A percentile compares a stretch with the other conserved stretches of the same genome.
Conservation (phyloP, 2,888 invertebrate genomes). For the Chrysomela aeneicollis region DNA sequence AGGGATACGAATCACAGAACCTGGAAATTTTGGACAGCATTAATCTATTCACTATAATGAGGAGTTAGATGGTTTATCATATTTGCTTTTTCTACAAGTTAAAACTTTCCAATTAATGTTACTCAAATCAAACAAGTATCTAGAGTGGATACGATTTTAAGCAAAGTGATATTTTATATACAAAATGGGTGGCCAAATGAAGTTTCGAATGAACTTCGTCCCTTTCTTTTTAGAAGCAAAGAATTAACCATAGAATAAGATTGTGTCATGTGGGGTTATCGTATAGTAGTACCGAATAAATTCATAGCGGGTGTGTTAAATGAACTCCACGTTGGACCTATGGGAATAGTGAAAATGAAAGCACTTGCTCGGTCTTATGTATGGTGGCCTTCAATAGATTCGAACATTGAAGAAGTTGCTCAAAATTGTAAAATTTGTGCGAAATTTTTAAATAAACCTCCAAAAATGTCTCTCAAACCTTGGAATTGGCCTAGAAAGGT, state of each 20-base stretch:
- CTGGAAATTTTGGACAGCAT: not conserved
- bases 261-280: conserved; percentile 26
- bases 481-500: conserved; percentile 13
- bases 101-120: conserved; percentile 9
- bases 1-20: not conserved
- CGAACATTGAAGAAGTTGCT: conserved; percentile 12
- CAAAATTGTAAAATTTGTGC: conserved; percentile 19
- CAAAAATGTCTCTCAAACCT: conserved; percentile 13
- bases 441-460: conserved; percentile 19
- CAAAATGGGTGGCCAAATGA: conserved; percentile 20
- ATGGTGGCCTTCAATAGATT: too few species aligned
- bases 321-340: conserved; percentile 15
- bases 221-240: conserved; percentile 13
- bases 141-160: conserved; percentile 9
- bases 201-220: not conserved
- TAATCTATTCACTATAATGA: conserved; percentile 5
- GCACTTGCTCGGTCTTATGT: conserved; percentile 19
- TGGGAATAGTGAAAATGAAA: conserved; percentile 23
- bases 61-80: too few species aligned
- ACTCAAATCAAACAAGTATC: conserved; percentile 7
- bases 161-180: conserved; percentile 16
- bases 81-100: conserved; percentile 5
- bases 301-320: not conserved
- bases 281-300: conserved; percentile 22
- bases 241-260: conserved; percentile 20